Percentiles rank a stretch among this genome's conserved stretches.
Conservation (phyloP, 1,140 invertebrate genomes). For the Uloborus diversus region DNA sequence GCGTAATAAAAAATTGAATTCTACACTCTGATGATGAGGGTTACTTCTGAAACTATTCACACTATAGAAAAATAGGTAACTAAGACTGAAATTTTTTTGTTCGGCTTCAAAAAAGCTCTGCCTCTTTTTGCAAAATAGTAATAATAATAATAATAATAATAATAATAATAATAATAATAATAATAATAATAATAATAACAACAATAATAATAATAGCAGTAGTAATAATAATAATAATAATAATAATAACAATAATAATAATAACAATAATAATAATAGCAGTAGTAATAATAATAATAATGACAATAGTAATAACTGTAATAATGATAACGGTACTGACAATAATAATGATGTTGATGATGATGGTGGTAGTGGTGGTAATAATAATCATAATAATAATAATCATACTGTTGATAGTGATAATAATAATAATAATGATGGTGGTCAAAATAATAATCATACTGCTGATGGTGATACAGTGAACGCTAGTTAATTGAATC, state of each 20-base stretch:
- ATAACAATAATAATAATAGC: neutral
- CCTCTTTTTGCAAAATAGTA: too few species aligned
- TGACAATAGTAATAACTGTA: neutral
- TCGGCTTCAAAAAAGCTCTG: too few species aligned
- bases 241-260: neutral
- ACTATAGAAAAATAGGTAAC: too few species aligned
- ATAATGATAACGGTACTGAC: neutral
- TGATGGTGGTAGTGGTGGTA: neutral
- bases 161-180: neutral
- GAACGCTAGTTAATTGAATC: too few species aligned
- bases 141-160: conserved; percentile 4
- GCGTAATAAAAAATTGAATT: too few species aligned
- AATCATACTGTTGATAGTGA: neutral
- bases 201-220: neutral
- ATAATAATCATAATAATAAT: neutral
- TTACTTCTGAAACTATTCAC: too few species aligned
- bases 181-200: neutral
- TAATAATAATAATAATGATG: neutral
- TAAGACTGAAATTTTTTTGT: too few species aligned
- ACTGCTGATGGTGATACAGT: neutral
- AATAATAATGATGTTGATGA: neutral
- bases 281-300: neutral
- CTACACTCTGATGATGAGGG: too few species aligned
- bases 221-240: neutral
- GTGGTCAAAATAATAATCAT: neutral